These are phyloP conservation scores for Omphaloscelis lunosa DNA, from an alignment of 2,888 invertebrate genomes.

Conservation along the genomic window DNA sequence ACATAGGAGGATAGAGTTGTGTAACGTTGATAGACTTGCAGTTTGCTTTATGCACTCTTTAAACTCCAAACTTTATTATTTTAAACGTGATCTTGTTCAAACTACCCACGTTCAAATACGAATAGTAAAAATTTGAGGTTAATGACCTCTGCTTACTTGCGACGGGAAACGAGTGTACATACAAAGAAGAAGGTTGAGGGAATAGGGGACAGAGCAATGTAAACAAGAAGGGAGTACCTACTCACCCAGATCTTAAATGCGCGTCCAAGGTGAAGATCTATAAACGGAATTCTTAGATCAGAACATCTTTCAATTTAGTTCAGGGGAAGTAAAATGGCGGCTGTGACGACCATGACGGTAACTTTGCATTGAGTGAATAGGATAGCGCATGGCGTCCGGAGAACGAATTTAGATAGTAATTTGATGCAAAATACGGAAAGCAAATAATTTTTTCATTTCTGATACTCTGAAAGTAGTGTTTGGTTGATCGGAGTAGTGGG, in stretches of 20 bases:
- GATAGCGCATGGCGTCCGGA: background rate
- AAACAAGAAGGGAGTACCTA: background rate
- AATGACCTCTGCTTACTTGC: slow-evolving; percentile 49
- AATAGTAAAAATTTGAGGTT: slow-evolving; percentile 54
- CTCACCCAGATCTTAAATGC: no score
- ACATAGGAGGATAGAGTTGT: slow-evolving; percentile 30
- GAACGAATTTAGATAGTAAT: background rate
- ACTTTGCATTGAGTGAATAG: background rate
- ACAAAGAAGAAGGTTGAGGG: background rate
- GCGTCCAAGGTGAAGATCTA: background rate
- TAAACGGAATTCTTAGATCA: background rate
- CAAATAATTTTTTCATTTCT: background rate
- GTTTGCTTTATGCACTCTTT: slow-evolving; percentile 57
- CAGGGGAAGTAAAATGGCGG: background rate
- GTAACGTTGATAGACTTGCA: slow-evolving; percentile 40
- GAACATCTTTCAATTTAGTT: background rate
- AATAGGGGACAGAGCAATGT: background rate
- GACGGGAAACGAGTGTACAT: background rate
- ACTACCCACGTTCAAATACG: slow-evolving; percentile 51
- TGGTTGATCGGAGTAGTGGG: no score
- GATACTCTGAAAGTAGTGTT: no score
- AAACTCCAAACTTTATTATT: slow-evolving; percentile 63
- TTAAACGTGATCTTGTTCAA: no score
- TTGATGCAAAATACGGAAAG: background rate
- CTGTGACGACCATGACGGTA: background rate